A percentile compares a stretch with the other conserved stretches of the same genome.
phyloP scores from a whole-genome alignment of 2,113 vertebrate species.

The Brachyhypopomus gauderio region DNA sequence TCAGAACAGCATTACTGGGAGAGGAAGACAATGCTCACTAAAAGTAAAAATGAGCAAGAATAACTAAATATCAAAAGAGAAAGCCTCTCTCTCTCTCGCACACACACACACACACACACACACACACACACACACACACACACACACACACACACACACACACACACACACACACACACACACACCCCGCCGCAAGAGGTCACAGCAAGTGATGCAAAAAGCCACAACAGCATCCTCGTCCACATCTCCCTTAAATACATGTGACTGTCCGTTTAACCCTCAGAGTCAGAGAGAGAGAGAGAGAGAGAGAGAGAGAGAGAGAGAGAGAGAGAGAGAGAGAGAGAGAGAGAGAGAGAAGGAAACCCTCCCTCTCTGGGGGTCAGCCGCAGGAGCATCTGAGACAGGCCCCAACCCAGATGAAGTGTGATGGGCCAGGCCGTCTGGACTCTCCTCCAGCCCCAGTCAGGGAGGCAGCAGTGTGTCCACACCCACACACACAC shows the following conservation, averaged over 20 bases:
- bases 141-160: conserved; percentile 1
- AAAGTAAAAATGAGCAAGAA: no score
- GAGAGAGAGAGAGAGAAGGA: conserved; percentile 19
- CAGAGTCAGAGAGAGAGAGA: conserved; percentile 13
- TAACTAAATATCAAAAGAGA: no score
- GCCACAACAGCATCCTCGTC: conserved; percentile 2
- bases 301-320: not conserved
- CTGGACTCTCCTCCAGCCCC: conserved; percentile 32
- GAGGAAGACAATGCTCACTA: no score
- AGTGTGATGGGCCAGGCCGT: conserved; percentile 40
- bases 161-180: conserved; percentile 10
- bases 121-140: not conserved
- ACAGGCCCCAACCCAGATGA: conserved; percentile 39
- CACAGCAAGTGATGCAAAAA: not conserved
- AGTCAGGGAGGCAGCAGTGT: conserved; percentile 29
- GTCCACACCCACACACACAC: conserved; percentile 34
- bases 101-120: not conserved
- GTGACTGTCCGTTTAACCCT: conserved; percentile 47
- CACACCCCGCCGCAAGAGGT: not conserved
- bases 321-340: conserved; percentile 30
- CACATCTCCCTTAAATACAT: conserved; percentile 32
- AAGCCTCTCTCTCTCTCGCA: not conserved
- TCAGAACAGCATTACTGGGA: no score
- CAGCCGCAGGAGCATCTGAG: conserved; percentile 39
- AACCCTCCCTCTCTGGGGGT: conserved; percentile 14